Conservation (phyloP, 2,888 invertebrate species). For the Drosophila maculinotata region DNA sequence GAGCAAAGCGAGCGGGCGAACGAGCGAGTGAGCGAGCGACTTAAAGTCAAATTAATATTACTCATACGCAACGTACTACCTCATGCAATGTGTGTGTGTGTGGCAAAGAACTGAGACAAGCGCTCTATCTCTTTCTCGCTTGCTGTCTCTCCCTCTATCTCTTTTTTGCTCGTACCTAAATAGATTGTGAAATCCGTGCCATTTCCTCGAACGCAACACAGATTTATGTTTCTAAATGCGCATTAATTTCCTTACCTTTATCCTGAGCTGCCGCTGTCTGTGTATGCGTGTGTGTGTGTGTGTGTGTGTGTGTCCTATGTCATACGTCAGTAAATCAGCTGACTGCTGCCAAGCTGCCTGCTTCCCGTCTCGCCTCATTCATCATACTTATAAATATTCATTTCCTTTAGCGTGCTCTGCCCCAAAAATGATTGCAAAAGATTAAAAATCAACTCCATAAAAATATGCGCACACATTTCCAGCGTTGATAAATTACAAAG, state of each 20-base stretch:
- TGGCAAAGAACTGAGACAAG: conserved; percentile 27
- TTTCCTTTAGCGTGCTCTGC: conserved; percentile 55
- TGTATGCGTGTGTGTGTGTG: conserved; percentile 7
- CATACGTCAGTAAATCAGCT: conserved; percentile 79
- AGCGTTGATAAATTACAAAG: conserved; percentile 80
- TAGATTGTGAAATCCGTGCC: conserved; percentile 74
- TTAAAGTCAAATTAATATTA: conserved; percentile 79
- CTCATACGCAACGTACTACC: conserved; percentile 65
- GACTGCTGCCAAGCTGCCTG: conserved; percentile 40
- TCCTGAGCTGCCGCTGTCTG: conserved; percentile 46
- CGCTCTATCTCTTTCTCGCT: conserved; percentile 12
- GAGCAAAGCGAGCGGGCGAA: conserved; percentile 40
- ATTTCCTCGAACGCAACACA: conserved; percentile 68
- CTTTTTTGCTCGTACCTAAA: conserved; percentile 39
- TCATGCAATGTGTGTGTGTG: conserved; percentile 20
- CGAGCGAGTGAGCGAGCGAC: conserved; percentile 46
- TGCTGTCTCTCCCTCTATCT: conserved; percentile 4
- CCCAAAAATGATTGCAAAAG: conserved; percentile 79
- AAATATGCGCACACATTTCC: conserved; percentile 61
- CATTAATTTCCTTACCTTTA: conserved; percentile 80
- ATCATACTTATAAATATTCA: conserved; percentile 81
- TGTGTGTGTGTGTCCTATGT: conserved; percentile 55
- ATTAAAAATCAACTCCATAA: conserved; percentile 83
- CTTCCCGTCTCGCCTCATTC: conserved; percentile 65
- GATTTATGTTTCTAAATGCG: conserved; percentile 79